A percentile compares a stretch with the other conserved stretches of the same genome.
Conservation (phyloP, 2,888 invertebrate species). For the Drosophila tanythrix region DNA sequence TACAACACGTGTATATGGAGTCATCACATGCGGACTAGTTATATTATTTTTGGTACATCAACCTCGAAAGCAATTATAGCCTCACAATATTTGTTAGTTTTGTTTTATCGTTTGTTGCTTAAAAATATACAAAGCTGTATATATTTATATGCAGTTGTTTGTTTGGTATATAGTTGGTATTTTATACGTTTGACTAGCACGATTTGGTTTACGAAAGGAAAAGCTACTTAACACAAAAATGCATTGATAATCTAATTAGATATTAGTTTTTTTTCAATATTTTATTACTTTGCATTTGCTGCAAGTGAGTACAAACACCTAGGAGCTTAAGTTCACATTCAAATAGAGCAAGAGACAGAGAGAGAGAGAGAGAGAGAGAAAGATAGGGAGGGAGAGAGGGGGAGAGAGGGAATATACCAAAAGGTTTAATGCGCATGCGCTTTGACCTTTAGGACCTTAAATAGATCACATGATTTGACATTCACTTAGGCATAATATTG, state of each 20-base stretch:
- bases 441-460: constrained; percentile 80
- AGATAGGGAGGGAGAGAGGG: constrained; percentile 30
- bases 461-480: constrained; percentile 85
- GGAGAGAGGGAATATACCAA: constrained; percentile 53
- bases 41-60: constrained; percentile 37
- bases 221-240: constrained; percentile 42
- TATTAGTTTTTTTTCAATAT: constrained; percentile 7
- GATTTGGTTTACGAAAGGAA: constrained; percentile 49
- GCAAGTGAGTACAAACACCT: constrained; percentile 36
- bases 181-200: constrained; percentile 69
- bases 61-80: constrained; percentile 56
- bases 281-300: constrained; percentile 16
- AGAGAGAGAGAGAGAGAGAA: constrained; percentile 28
- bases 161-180: constrained; percentile 29
- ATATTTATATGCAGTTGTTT: constrained; percentile 8
- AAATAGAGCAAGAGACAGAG: constrained; percentile 31
- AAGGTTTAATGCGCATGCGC: constrained; percentile 61
- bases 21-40: constrained; percentile 73
- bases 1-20: constrained; percentile 48
- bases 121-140: constrained; percentile 19
- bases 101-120: constrained; percentile 17
- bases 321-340: constrained; percentile 47
- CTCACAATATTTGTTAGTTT: constrained; percentile 40
- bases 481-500: constrained; percentile 81
- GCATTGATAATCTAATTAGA: constrained; percentile 37